Evolutionary conservation across 2,113 vertebrate species (phyloP).

Genomic region (Cyphomyrus plagiostoma): DNA sequence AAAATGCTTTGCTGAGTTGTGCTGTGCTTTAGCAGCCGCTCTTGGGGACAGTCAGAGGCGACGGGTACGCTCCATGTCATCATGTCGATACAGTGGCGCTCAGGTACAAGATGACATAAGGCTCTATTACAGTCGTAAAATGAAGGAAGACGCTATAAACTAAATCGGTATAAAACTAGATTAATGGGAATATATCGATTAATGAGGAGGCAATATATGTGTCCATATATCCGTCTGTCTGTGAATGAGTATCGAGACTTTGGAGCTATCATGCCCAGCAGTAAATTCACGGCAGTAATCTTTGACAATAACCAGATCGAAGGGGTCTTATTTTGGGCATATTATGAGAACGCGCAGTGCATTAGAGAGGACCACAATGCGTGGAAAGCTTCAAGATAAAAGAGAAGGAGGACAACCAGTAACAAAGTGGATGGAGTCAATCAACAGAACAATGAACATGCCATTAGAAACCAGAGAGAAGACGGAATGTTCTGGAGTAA

Average conservation of each 20-base stretch:
- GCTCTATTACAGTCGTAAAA: not conserved
- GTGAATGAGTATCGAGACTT: not conserved
- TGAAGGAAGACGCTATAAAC: not conserved
- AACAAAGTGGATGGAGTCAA: not conserved
- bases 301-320: not conserved
- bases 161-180: conserved; percentile 8
- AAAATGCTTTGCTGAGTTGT: conserved; percentile 52
- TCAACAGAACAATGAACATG: not conserved
- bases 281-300: not conserved
- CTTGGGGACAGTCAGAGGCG: conserved; percentile 6
- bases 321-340: not conserved
- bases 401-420: not conserved
- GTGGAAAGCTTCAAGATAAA: not conserved
- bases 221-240: not conserved
- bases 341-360: not conserved
- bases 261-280: not conserved
- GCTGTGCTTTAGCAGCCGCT: not conserved
- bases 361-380: not conserved
- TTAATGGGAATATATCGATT: conserved; percentile 10
- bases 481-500: not conserved
- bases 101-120: not conserved
- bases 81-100: not conserved
- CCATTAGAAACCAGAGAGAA: not conserved
- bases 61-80: not conserved
- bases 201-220: not conserved